phyloP scores from a whole-genome alignment of 2,113 vertebrate species.

The Erythrocercus mccallii region DNA sequence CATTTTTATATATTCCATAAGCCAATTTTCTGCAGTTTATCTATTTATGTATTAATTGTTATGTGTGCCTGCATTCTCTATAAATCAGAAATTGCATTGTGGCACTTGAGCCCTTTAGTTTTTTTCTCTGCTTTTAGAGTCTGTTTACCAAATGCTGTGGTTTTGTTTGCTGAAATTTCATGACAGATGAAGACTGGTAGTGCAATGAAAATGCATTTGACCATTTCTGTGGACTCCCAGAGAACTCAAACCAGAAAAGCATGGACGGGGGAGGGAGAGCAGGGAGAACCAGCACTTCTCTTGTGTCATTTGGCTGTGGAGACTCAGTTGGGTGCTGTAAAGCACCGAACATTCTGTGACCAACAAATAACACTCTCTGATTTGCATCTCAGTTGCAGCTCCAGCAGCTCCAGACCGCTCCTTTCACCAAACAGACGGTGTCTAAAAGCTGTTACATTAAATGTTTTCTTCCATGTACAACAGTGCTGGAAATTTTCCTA shows the following conservation, averaged over 20 bases:
- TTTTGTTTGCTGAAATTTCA: neutral
- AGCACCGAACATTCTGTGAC: neutral
- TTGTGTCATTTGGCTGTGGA: fast-evolving
- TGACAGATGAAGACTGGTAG: neutral
- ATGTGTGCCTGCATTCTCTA: neutral
- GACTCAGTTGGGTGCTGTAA: neutral
- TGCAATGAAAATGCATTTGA: neutral
- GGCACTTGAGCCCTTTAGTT: neutral
- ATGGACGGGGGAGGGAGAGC: neutral
- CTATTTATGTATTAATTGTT: neutral
- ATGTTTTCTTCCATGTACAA: neutral
- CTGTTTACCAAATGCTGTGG: neutral
- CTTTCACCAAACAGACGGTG: neutral
- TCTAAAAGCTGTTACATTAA: neutral
- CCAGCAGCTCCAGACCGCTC: neutral
- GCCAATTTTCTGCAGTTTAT: neutral
- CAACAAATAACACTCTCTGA: neutral
- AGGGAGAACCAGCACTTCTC: neutral
- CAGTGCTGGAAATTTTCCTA: neutral
- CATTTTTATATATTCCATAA: neutral
- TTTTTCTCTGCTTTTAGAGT: neutral
- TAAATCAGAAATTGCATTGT: neutral
- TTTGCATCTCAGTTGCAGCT: neutral
- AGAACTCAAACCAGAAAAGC: neutral
- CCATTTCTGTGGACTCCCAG: neutral